phyloP scores from a whole-genome alignment of 1,140 invertebrate species.

The Maniola jurtina region DNA sequence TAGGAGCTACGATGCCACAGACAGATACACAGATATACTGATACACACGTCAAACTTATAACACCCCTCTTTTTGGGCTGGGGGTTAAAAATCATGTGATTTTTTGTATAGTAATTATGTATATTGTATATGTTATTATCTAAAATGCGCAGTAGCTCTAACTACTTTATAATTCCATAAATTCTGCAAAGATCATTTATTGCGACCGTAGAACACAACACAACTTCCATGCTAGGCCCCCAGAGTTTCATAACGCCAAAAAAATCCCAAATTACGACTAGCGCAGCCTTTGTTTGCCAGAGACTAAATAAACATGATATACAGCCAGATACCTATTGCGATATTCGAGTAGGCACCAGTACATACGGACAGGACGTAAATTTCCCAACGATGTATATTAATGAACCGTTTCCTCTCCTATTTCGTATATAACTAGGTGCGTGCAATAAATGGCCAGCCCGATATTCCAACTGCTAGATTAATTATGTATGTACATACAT shows the following conservation, averaged over 20 bases:
- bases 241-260: background rate
- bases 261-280: background rate
- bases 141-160: too few species aligned
- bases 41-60: too few species aligned
- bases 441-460: conserved; percentile 28
- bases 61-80: too few species aligned
- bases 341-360: background rate
- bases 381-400: conserved; percentile 40
- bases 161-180: too few species aligned
- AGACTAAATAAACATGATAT: background rate
- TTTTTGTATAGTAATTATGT: too few species aligned
- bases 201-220: too few species aligned
- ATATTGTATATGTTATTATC: too few species aligned
- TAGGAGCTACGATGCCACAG: too few species aligned
- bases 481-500: conserved; percentile 62
- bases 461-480: conserved; percentile 35
- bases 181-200: too few species aligned
- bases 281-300: background rate
- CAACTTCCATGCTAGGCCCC: too few species aligned
- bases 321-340: conserved; percentile 6
- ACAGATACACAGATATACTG: too few species aligned
- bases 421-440: conserved; percentile 30
- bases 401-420: conserved; percentile 36
- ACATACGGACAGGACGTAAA: conserved; percentile 28
- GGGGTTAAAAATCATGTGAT: too few species aligned